Percentiles rank a stretch among this genome's conserved stretches.
Conservation (phyloP, 30 jellyfish, hydroid and myxozoan genomes). For the Cassiopea xamachana region DNA sequence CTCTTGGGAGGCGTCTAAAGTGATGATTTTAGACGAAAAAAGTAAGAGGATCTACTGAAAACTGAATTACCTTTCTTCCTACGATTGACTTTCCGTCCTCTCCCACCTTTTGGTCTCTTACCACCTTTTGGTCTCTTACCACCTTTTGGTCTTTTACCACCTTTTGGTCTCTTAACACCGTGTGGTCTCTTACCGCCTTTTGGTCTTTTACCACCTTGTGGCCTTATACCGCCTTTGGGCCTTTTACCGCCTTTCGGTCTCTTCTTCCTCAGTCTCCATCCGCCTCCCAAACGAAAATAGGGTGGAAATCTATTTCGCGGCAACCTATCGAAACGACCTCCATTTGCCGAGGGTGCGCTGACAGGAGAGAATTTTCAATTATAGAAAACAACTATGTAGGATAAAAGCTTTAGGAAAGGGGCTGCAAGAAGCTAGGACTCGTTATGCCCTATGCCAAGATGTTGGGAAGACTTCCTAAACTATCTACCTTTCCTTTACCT, state of each 20-base stretch:
- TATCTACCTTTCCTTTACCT: too few species aligned
- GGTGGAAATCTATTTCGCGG: background rate
- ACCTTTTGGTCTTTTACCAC: constrained; percentile 28
- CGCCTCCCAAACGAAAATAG: background rate
- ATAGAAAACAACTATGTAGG: background rate
- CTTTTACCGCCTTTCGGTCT: constrained; percentile 29
- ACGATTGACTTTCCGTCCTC: constrained; percentile 5
- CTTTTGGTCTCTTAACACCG: constrained; percentile 22
- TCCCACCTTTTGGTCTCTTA: constrained; percentile 45
- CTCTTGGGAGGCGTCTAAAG: too few species aligned
- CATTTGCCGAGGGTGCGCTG: background rate
- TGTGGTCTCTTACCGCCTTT: constrained; percentile 23
- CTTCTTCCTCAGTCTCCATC: constrained; percentile 2
- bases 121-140: constrained; percentile 39
- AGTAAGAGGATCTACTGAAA: background rate
- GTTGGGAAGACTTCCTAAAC: too few species aligned
- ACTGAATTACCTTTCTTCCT: background rate
- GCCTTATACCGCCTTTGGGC: constrained; percentile 23
- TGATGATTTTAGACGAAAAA: background rate
- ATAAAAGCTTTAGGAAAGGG: too few species aligned
- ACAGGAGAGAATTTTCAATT: background rate
- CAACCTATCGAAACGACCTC: background rate
- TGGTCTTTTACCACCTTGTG: constrained; percentile 20
- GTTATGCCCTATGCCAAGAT: too few species aligned
- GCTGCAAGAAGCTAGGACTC: too few species aligned